Base-by-base conservation (phyloP, 2,113 vertebrate genomes). In the Oncorhynchus clarkii region DNA sequence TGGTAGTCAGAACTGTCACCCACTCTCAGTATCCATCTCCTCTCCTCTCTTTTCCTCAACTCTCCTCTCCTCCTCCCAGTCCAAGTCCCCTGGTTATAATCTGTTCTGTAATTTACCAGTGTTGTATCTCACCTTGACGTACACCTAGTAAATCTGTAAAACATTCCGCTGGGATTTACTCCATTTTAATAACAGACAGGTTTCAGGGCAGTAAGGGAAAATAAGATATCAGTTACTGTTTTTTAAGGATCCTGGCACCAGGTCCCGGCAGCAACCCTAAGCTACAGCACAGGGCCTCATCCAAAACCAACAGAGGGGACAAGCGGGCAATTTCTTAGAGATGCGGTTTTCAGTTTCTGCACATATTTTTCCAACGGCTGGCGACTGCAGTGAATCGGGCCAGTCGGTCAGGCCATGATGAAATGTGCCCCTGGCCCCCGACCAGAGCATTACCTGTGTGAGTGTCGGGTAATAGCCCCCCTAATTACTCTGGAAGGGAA, bases 81-180 rank as follows among this genome's bases (percentile, higher is more conserved):
- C 67, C n/a, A 78, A 90, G 82, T 91, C 90, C 85, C 89, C 45
- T 69, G 85, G 79, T 91, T 85, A 90, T 86, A 90, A 90, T 91
- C 84, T 84, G 81, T 78, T 74, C 86, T 82, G 91, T 92, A 92
- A 92, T 90, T 93, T 91, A 91, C 85, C 67, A 84, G 84, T 89
- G 91, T 92, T 90, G 91, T 93, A 89, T 91, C 90, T 89, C 90
- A 93, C 92, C 90, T 94, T 92, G 90, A 93, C 88, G 81, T 90
- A 93, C 90, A 92, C 87, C 87, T 87, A 91, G 88, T 93, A 90
- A 93, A 93, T 82, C 82, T 92, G 92, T 93, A 91, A 93, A 93
- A 87, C 87, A 90, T 91, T 93, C 92, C 80, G 70, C 71, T 65
- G 88, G 87, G 91, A 91, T 93, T 91, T 88, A 86, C 87, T 91